Base-by-base conservation (phyloP, 2,113 vertebrate genomes). In the Heterotis niloticus region DNA sequence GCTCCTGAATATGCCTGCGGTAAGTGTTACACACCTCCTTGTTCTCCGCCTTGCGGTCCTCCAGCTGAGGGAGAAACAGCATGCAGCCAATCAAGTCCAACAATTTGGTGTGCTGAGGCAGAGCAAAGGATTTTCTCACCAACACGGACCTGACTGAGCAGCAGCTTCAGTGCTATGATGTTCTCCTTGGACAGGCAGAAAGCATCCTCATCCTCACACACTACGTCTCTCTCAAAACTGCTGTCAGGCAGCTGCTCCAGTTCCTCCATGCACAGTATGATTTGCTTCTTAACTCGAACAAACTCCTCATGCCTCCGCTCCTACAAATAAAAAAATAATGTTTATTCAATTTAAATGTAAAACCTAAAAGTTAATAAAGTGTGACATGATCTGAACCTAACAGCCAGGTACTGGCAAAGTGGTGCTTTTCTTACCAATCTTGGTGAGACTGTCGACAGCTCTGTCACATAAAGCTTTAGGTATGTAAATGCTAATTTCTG, bases 171-270 rank as follows among this genome's bases (percentile, higher is more conserved):
- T 0, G 94, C 88, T 24, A 83, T 9, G 0, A 99, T 93, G 79
- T 98, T 98, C 75, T 95, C 94, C 5, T 81, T 11, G 0, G 98
- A 99, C 28, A 98, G 82, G 79, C 95, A 97, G 83, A 98, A 98
- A 0, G 90, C 90, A 0, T 95, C 96, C 79, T 96, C 94, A 0
- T 96, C 94, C 82, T 97, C 95, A 17, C 91, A 95, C 80, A 96
- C 93, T 28, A 95, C 94, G 0, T 98, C 96, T 28, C 75, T 89
- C 87, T 99, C 95, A 14, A 98, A 98, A 85, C 94, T 96, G 0
- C 90, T 95, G 77, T 98, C 94, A 0, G 97, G 95, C 7, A 82
- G 81, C 18, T 90, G 94, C 56, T 98, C 95, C 84, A 98, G 83
- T 70, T 97, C 94, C 66, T 94, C 93, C 96, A 98, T 97, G 23